These are phyloP conservation scores for Onychomys torridus DNA, from an alignment of 2,797 vertebrate genomes.

Conservation along the genomic window DNA sequence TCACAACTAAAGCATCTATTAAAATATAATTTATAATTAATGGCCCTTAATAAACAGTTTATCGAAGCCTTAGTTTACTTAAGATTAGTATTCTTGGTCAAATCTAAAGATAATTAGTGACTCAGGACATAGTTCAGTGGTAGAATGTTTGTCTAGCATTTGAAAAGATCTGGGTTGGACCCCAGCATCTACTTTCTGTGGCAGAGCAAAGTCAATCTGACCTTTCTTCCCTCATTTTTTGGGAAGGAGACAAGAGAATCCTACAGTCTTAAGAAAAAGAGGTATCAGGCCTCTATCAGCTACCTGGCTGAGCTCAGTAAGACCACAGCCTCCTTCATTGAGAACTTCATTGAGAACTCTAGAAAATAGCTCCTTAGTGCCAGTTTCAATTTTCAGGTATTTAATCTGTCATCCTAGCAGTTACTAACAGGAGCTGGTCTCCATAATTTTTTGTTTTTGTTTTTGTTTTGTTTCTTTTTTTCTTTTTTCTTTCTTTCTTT, in stretches of 20 bases:
- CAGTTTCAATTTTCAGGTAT: conserved; percentile 48
- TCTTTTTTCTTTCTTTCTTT: too few species aligned
- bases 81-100: conserved; percentile 53
- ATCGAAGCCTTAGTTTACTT: conserved; percentile 39
- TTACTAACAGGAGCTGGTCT: conserved; percentile 52
- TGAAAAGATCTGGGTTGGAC: background rate
- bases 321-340: background rate
- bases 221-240: background rate
- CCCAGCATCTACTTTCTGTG: conserved; percentile 13
- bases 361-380: conserved; percentile 28
- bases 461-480: too few species aligned
- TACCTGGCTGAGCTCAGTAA: conserved; percentile 8
- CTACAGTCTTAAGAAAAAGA: conserved; percentile 23
- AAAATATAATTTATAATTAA: conserved; percentile 46
- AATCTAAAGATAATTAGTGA: conserved; percentile 56
- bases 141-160: background rate
- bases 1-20: conserved; percentile 61
- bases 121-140: background rate
- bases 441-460: too few species aligned
- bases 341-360: conserved; percentile 17
- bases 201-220: conserved; percentile 57
- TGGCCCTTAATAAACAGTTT: conserved; percentile 60
- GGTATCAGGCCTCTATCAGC: background rate
- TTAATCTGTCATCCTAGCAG: background rate
- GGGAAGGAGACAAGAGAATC: conserved; percentile 51